Conservation (phyloP, 2,113 vertebrate species). For the Pelvicachromis taeniatus region DNA sequence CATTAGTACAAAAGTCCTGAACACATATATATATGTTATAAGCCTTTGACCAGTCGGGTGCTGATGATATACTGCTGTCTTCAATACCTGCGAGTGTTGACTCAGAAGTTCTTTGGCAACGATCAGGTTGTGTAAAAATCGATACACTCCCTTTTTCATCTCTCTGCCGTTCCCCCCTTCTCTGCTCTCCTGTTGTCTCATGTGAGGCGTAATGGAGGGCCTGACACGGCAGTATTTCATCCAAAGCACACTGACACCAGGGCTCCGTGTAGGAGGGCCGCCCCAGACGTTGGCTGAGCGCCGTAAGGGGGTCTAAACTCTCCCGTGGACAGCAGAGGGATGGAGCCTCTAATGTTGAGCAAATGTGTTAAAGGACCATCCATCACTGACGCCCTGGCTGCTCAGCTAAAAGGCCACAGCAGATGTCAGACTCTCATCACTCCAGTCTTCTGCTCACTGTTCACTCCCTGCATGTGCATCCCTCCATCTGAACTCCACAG, state of each 20-base stretch:
- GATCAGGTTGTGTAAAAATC: neutral
- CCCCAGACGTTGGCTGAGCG: neutral
- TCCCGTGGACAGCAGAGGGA: neutral
- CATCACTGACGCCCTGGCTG: conserved; percentile 35
- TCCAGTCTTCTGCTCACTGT: conserved; percentile 26
- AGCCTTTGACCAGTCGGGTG: neutral
- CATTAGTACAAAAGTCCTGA: no score
- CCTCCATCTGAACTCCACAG: neutral
- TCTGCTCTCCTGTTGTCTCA: neutral
- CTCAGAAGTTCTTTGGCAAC: neutral
- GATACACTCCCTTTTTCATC: neutral
- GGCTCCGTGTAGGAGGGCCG: neutral
- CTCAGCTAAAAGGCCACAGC: conserved; percentile 18
- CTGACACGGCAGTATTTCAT: conserved; percentile 34
- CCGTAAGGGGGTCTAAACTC: neutral
- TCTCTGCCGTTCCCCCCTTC: neutral
- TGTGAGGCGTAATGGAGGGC: neutral
- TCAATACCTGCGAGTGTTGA: neutral
- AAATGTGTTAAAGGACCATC: conserved; percentile 62
- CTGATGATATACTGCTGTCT: neutral
- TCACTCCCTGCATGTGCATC: neutral
- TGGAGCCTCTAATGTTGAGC: conserved; percentile 60
- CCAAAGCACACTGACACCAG: conserved; percentile 28
- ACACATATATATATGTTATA: neutral
- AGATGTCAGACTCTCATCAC: conserved; percentile 20